A percentile compares a stretch with the other conserved stretches of the same genome.
phyloP scores from a whole-genome alignment of 2,888 invertebrate genomes.

The Melanostoma mellinum region DNA sequence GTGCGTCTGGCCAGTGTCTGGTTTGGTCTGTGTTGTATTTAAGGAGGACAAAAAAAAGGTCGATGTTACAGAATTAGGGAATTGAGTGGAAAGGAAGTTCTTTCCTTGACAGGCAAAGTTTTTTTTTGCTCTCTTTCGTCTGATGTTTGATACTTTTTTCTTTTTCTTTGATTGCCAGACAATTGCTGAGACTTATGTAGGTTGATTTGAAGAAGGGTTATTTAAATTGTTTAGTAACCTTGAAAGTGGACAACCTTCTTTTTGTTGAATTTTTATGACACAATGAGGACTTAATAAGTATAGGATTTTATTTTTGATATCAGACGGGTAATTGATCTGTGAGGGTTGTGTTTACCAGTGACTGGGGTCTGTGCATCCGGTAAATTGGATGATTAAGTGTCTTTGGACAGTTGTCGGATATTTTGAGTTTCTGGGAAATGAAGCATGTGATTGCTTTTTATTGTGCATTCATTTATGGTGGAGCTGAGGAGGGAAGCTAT shows the following conservation, averaged over 20 bases:
- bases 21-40: neutral
- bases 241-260: conserved; percentile 18
- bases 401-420: too few species aligned
- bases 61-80: conserved; percentile 56
- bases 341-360: too few species aligned
- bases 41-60: conserved; percentile 21
- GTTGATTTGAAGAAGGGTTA: conserved; percentile 46
- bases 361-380: too few species aligned
- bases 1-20: conserved; percentile 67
- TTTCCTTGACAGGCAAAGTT: conserved; percentile 43
- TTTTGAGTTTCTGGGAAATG: too few species aligned
- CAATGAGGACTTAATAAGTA: conserved; percentile 1
- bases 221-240: conserved; percentile 37
- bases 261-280: conserved; percentile 4
- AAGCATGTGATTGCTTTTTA: too few species aligned
- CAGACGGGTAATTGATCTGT: conserved; percentile 40
- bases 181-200: conserved; percentile 56
- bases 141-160: neutral
- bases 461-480: too few species aligned
- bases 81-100: conserved; percentile 30
- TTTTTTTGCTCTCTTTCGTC: conserved; percentile 1
- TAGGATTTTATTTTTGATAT: too few species aligned
- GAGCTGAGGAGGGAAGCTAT: too few species aligned
- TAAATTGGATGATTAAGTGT: too few species aligned
- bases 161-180: conserved; percentile 55